Conservation (phyloP, 2,113 vertebrate species). For the Aldabrachelys gigantea region DNA sequence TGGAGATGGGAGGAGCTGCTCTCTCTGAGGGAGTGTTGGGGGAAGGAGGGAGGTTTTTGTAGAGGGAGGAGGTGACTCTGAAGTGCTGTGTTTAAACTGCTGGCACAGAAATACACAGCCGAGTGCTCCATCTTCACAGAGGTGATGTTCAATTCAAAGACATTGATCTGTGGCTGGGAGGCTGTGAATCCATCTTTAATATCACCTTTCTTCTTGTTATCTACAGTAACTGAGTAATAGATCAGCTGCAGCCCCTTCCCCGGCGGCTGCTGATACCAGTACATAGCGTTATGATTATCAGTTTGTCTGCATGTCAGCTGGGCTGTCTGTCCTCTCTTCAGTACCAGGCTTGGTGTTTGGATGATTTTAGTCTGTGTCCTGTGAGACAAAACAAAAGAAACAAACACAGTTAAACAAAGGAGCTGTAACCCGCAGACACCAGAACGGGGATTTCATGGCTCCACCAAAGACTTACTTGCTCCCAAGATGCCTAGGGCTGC, state of each 20-base stretch:
- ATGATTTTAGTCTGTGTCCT: not conserved
- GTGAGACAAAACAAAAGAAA: not conserved
- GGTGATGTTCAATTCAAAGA: slow-evolving; percentile 51
- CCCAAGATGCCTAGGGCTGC: not conserved
- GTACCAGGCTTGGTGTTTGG: not conserved
- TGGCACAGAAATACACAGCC: slow-evolving; percentile 67
- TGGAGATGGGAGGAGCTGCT: rapidly evolving
- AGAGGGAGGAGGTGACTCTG: slow-evolving; percentile 44
- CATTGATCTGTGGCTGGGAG: rapidly evolving
- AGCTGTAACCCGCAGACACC: not conserved
- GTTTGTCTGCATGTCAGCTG: not conserved
- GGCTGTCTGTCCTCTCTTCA: not conserved
- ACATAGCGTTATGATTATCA: not conserved
- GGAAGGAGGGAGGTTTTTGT: slow-evolving; percentile 51
- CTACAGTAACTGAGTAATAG: too few species aligned
- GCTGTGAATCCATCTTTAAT: not conserved
- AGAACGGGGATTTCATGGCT: not conserved
- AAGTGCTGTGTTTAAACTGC: slow-evolving; percentile 59
- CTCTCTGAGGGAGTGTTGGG: not conserved
- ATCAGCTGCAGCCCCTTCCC: too few species aligned
- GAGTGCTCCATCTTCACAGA: slow-evolving; percentile 42
- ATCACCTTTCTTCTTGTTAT: too few species aligned
- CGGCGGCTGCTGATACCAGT: too few species aligned
- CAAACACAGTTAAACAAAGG: too few species aligned
- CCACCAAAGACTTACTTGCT: not conserved